These are phyloP conservation scores for Periophthalmodon schlosseri DNA, from an alignment of 2,113 vertebrate genomes.

Conservation along the genomic window DNA sequence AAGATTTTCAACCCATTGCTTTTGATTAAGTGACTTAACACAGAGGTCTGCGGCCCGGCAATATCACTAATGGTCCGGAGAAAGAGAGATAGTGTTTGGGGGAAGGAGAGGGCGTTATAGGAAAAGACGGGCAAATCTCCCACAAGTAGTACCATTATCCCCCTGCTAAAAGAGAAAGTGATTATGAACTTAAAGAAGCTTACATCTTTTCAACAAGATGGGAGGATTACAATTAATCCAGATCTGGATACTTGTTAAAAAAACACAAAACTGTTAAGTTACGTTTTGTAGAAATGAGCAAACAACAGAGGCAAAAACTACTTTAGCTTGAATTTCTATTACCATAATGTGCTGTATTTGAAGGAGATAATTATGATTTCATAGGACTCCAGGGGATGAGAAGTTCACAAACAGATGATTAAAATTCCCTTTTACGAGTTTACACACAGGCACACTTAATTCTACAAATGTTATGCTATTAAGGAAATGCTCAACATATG, in stretches of 20 bases:
- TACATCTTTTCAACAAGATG: conserved; percentile 78
- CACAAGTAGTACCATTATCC: conserved; percentile 82
- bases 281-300: background rate
- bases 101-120: conserved; percentile 28
- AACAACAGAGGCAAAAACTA: background rate
- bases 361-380: background rate
- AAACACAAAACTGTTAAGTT: conserved; percentile 46
- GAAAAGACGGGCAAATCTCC: conserved; percentile 60
- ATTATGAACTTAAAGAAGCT: conserved; percentile 86
- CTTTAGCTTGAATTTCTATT: background rate
- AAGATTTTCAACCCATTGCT: conserved; percentile 99
- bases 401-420: conserved; percentile 55
- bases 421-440: conserved; percentile 48
- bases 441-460: conserved; percentile 58
- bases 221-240: conserved; percentile 71
- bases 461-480: conserved; percentile 67
- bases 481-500: conserved; percentile 73
- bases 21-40: conserved; percentile 99
- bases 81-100: conserved; percentile 71
- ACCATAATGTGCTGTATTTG: background rate
- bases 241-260: conserved; percentile 59
- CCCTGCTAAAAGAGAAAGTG: conserved; percentile 80
- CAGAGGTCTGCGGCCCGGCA: conserved; percentile 91
- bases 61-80: conserved; percentile 97
- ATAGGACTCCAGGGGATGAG: background rate